Percentiles rank a stretch among this genome's conserved stretches.
Conservation (phyloP, 2,113 vertebrate species). For the Calcarius ornatus region DNA sequence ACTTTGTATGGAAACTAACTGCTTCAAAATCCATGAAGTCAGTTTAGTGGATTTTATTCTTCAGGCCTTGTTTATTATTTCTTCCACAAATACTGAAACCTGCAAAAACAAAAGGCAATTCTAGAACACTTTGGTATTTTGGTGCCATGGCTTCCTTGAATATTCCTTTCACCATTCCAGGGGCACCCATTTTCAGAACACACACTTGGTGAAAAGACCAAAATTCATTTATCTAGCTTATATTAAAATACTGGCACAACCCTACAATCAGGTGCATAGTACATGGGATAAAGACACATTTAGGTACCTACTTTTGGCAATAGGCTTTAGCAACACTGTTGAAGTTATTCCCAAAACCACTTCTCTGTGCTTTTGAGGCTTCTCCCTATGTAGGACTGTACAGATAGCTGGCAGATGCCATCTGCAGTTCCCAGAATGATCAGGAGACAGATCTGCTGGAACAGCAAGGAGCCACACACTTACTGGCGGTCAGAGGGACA, state of each 20-base stretch:
- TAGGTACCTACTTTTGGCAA: background rate
- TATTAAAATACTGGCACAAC: background rate
- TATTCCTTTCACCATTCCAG: background rate
- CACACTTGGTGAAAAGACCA: background rate
- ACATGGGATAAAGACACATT: background rate
- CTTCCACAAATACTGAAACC: background rate
- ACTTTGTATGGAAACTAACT: background rate
- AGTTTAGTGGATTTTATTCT: background rate
- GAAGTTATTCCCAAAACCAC: background rate
- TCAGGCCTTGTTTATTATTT: background rate
- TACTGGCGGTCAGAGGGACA: background rate
- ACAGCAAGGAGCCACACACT: background rate
- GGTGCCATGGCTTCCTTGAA: background rate
- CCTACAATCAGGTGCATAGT: background rate
- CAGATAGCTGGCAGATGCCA: background rate
- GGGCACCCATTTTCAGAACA: background rate
- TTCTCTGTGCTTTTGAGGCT: background rate
- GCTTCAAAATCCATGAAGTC: background rate
- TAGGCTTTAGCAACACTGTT: background rate
- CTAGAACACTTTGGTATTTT: background rate
- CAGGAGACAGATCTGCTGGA: background rate
- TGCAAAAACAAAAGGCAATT: background rate
- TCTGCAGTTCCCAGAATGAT: fast-evolving
- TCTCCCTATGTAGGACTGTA: background rate
- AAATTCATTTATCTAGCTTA: background rate